Percentiles rank a stretch among this genome's conserved stretches.
Evolutionary conservation across 2,888 invertebrate genomes (phyloP).

Genomic region (Drosophila paracracens): DNA sequence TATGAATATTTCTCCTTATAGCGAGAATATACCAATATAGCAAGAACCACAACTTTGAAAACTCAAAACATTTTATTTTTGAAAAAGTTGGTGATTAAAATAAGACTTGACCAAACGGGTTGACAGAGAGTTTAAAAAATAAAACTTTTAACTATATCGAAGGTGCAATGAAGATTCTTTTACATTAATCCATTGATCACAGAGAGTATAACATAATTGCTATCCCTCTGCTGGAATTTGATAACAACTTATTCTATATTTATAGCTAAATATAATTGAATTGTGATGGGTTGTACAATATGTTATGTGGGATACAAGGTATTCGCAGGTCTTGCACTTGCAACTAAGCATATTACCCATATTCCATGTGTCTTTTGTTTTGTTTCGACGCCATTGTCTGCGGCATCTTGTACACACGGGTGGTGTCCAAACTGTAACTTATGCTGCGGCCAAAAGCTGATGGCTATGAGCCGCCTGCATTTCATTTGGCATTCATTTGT

Average conservation of each 20-base stretch:
- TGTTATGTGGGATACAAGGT: neutral
- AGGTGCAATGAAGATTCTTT: neutral
- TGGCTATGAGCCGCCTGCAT: constrained; percentile 62
- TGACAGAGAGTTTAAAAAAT: neutral
- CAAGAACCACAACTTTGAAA: neutral
- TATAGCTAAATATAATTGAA: neutral
- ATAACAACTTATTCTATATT: neutral
- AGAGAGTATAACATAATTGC: neutral
- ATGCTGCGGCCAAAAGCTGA: constrained; percentile 67
- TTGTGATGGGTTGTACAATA: neutral
- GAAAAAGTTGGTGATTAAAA: too few species aligned
- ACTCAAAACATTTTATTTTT: neutral
- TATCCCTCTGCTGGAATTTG: neutral
- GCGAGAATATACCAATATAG: neutral
- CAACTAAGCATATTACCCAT: constrained; percentile 8
- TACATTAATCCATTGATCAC: neutral
- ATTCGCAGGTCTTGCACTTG: constrained; percentile 3
- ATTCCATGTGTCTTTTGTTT: constrained; percentile 32
- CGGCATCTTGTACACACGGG: constrained; percentile 44
- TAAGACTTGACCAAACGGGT: too few species aligned
- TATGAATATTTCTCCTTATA: neutral
- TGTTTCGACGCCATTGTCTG: constrained; percentile 49
- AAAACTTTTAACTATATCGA: neutral
- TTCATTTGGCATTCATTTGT: constrained; percentile 62
- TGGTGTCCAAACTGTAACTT: constrained; percentile 71